Percentiles rank a stretch among this genome's conserved stretches.
Conservation (phyloP, 30 jellyfish, hydroid and myxozoan genomes). For the Calvadosia cruxmelitensis region DNA sequence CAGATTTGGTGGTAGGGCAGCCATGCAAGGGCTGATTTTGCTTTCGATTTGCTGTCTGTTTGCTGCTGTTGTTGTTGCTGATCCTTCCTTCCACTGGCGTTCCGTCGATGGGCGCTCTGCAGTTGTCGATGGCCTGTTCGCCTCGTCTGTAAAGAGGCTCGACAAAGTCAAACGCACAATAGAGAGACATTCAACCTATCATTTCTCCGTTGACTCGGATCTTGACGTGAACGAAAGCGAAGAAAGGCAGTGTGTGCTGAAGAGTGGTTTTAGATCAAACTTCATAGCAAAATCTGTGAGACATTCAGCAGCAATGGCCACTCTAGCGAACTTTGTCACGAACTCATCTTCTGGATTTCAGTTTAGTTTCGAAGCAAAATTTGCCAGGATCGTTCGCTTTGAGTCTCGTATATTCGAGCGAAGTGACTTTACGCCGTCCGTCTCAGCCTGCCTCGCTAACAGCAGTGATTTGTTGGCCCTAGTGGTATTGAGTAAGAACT, state of each 20-base stretch:
- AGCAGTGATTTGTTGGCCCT: conserved; percentile 4
- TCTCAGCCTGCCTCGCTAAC: conserved; percentile 4
- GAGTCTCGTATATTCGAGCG: conserved; percentile 39
- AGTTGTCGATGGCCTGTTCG: neutral
- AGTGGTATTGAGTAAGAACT: conserved; percentile 13
- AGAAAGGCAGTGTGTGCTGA: neutral
- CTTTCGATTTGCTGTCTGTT: too few relatives aligned
- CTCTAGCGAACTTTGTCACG: neutral
- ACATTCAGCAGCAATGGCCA: neutral
- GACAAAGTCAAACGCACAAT: neutral
- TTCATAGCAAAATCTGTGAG: neutral
- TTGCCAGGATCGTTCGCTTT: neutral
- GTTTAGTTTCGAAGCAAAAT: neutral
- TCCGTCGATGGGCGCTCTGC: neutral
- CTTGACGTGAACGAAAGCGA: neutral
- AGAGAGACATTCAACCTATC: neutral
- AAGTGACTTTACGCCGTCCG: conserved; percentile 40
- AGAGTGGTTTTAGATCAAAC: neutral
- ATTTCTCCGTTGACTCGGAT: neutral
- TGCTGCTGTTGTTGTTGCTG: too few relatives aligned
- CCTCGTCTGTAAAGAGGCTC: neutral
- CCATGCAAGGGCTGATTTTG: too few relatives aligned
- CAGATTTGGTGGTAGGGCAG: too few relatives aligned
- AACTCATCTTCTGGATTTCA: too few relatives aligned
- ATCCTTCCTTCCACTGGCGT: too few relatives aligned